Evolutionary conservation across 2,888 invertebrate species (phyloP), one percentile per base, ranked within the genome.

Genomic region (Orchesellides sinensis): DNA sequence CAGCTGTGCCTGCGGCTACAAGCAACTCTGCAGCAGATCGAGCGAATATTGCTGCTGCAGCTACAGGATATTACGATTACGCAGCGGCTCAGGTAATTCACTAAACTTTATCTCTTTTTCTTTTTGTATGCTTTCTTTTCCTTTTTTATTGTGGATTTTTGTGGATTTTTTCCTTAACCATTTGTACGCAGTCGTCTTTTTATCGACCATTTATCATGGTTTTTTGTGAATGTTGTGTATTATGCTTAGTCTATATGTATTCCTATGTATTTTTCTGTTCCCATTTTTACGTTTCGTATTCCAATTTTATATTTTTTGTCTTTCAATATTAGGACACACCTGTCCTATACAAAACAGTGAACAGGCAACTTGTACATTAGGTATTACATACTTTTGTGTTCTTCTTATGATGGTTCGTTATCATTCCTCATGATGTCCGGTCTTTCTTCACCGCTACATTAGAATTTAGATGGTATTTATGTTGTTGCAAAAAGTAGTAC

Each of bases 1-100:
- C 91, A 89, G 89, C 90, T 89, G 89, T 92, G 92, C 92, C 93
- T 92, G 91, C 93, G 89, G 89, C 89, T 84, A 88, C 87, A 89
- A 90, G 87, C 85, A 90, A 87, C 89, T 89, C 86, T 84, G 82
- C 88, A 73, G 81, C 88, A 83, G 84, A 86, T 75, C 84, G 86
- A 75, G 84, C 83, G 54, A 87, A 84, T 78, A 90, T 90, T 87
- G 91, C 92, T 73, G 89, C 90, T 63, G 89, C 90, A 73, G 89
- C 90, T 77, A 89, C 89, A 74, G 89, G 89, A 84, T 89, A 89
- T 83, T 89, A 89, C 85, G 88, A 88, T 80, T 89, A 88, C 77
- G 87, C 87, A 79, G 86, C 88, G 69, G 88, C 87, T 66, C 87
- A 88, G 85, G 88, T 87, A 87, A 85, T 84, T 68, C 32, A 56